Evolutionary conservation across 2,888 invertebrate species (phyloP), one percentile per base, ranked within the genome.

Genomic region (Xestia rhomboidea): DNA sequence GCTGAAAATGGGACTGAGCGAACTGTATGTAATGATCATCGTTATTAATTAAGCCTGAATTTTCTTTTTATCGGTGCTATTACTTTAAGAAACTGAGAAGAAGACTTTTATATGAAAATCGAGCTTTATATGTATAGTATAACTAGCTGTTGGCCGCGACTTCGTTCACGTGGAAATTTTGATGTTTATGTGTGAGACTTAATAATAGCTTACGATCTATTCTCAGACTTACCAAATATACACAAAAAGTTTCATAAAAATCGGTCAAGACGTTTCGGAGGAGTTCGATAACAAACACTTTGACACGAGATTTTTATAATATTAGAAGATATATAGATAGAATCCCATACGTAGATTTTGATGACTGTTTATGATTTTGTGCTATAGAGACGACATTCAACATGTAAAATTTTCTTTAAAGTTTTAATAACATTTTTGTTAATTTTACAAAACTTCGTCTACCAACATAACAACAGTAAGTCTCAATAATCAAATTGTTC

Each of bases 391-490:
- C 0, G 0, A 24, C 18, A 51, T 27, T n/a, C 27, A 57, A 27
- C 15, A 10, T 60, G 4, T 10, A 1, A 41, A 10, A 11, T 10
- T 10, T 41, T 41, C 10, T 41, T 34, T 34, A 34, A 34, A 41
- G 10, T 41, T 10, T 10, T 11, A 41, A 11, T 11, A 41, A 41
- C 41, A 41, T 38, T 38, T 38, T 38, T 10, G 34, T 34, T 34
- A 51, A 64, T 27, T 27, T 60, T 30, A 46, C 38, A 24, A 73
- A 70, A 60, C 73, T 13, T 13, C 34, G 24, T 34, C 69, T 77
- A 68, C 38, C 54, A 21, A 75, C 77, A 74, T 87, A 85, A 71
- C 79, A 84, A 84, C 85, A 81, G 82, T 86, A 85, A 87, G 77
- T 73, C 81, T 66, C 81, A 84, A 82, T 86, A 77, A 79, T 81